Percentiles rank a stretch among this genome's conserved stretches.
Evolutionary conservation across 2,113 vertebrate species (phyloP).

Genomic region (Isurus oxyrinchus): DNA sequence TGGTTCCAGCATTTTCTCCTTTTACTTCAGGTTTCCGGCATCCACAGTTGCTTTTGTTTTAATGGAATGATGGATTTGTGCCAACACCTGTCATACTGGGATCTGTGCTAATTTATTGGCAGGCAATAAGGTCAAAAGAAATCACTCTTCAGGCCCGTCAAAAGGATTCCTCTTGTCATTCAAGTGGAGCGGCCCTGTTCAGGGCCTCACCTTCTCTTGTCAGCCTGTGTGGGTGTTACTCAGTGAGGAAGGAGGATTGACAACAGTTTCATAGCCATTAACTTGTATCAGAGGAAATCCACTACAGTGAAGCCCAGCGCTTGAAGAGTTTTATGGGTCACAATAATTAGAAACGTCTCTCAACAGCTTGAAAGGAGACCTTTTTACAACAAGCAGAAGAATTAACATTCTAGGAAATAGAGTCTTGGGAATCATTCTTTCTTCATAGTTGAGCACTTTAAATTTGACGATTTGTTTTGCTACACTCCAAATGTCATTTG

Average conservation of each 20-base stretch:
- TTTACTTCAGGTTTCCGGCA: neutral
- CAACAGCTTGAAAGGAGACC: neutral
- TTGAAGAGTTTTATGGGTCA: conserved; percentile 24
- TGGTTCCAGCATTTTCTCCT: neutral
- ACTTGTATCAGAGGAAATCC: neutral
- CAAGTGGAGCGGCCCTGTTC: neutral
- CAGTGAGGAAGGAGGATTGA: neutral
- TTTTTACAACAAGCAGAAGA: neutral
- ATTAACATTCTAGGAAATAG: neutral
- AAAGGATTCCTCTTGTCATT: neutral
- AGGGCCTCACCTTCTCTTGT: neutral
- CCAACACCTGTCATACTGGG: neutral
- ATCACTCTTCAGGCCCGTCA: neutral
- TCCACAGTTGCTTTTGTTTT: neutral
- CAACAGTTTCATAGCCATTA: neutral
- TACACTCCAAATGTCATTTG: neutral
- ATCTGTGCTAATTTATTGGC: neutral
- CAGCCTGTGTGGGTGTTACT: neutral
- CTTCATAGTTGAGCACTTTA: neutral
- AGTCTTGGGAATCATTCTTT: neutral
- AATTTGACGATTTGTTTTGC: neutral
- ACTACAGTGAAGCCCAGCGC: neutral
- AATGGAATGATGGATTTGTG: neutral
- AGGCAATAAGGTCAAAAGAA: neutral
- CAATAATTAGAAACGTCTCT: neutral